These are phyloP conservation scores for Dinoponera quadriceps DNA, from an alignment of 1,140 invertebrate species.

Conservation along the genomic window DNA sequence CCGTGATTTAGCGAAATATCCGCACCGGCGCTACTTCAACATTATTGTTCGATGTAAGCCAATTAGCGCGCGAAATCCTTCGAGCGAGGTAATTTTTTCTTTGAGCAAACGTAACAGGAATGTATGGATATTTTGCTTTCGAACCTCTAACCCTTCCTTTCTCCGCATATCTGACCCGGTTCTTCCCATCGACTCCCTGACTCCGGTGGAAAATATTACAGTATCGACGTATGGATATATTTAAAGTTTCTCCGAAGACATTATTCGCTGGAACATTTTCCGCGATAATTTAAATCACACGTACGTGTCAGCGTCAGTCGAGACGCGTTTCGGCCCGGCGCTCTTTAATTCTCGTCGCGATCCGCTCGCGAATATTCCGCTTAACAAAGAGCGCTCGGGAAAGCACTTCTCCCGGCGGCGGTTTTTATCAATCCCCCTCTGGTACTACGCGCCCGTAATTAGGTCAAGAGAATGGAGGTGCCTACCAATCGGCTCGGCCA, in stretches of 20 bases:
- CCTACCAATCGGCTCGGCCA: slow-evolving; percentile 39
- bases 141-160: not conserved
- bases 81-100: not conserved
- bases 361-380: not conserved
- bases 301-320: slow-evolving; percentile 22
- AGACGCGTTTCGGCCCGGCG: slow-evolving; percentile 7
- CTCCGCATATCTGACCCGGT: too few relatives aligned
- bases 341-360: slow-evolving; percentile 3
- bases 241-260: not conserved
- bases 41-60: not conserved
- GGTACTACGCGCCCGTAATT: slow-evolving; percentile 24
- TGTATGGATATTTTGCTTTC: too few relatives aligned
- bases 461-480: slow-evolving; percentile 52
- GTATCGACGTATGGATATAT: slow-evolving; percentile 40
- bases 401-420: slow-evolving; percentile 1
- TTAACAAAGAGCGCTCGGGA: slow-evolving; percentile 8
- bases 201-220: slow-evolving; percentile 37
- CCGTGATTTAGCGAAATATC: not conserved
- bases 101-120: not conserved
- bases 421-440: slow-evolving; percentile 31
- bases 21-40: not conserved
- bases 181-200: not conserved
- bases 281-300: slow-evolving; percentile 26
- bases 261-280: slow-evolving; percentile 32
- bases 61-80: not conserved